Evolutionary conservation across 2,113 vertebrate species (phyloP), one percentile per base, ranked within the genome.

Genomic region (Cyanistes caeruleus): DNA sequence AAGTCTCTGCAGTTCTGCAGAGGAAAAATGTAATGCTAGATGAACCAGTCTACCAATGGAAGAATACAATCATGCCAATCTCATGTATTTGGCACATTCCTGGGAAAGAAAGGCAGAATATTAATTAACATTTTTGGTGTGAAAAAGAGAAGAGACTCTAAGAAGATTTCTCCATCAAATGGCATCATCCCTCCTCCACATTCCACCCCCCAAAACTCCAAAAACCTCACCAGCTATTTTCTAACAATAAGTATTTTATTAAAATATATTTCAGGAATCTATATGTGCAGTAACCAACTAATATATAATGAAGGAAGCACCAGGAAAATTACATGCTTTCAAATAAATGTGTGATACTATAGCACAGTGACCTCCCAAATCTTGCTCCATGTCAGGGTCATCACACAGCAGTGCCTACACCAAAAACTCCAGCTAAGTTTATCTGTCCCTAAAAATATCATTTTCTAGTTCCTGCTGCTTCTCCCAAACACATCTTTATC

Each of bases 131-230:
- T 33, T 85, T 46, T 43, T 48, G 6, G 6, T 68, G 17, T 60
- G 51, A 76, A n/a, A 33, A 75, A 60, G 13, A 27, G 13, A 62
- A 5, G 10, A 87, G 2, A 17, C 20, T 72, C 9, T 41, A 69
- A 65, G 20, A 2, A 37, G 43, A 43, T 41, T 44, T 77, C 3
- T 31, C 37, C 18, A 49, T 23, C 5, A 91, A 77, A 82, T 35
- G 24, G 2, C 12, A 52, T 3, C 5, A 16, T 2, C 2, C 6
- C 1, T 6, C 2, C 5, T 7, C 8, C 9, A 15, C 15, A 3
- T 21, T 3, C 8, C 8, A 19, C 1, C 3, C 15, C 25, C 4
- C n/a, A 52, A 11, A 25, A 24, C 23, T 0, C 7, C 58, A 44
- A 80, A n/a, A 73, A 51, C 13, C 3, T 35, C 21, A 37, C 1